A percentile compares a stretch with the other conserved stretches of the same genome.
These are phyloP conservation scores for Hyposmocoma kahamanoa DNA, from an alignment of 1,140 invertebrate genomes.

Conservation along the genomic window DNA sequence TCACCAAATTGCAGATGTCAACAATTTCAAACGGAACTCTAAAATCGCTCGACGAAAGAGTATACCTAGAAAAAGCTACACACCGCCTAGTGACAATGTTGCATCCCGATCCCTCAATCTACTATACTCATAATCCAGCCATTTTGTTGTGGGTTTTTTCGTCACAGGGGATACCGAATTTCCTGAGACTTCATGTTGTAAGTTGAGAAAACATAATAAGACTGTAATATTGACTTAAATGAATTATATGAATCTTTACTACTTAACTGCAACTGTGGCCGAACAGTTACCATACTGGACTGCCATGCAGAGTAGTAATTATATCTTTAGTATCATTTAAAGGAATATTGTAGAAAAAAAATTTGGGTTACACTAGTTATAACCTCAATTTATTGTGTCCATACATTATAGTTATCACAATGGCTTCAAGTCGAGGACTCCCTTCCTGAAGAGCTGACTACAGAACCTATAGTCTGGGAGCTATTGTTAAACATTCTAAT, in stretches of 20 bases:
- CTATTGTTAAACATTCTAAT: conserved; percentile 46
- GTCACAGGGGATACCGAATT: conserved; percentile 39
- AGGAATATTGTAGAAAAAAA: no score
- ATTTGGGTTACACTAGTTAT: no score
- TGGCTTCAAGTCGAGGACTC: conserved; percentile 50
- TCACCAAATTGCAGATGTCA: conserved; percentile 62
- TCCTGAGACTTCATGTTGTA: conserved; percentile 41
- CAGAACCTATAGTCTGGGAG: conserved; percentile 42
- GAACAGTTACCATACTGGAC: no score
- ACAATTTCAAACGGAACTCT: conserved; percentile 45
- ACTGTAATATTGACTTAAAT: no score
- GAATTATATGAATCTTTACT: no score
- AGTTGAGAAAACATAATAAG: no score
- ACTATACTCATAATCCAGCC: conserved; percentile 56
- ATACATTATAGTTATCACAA: conserved; percentile 40
- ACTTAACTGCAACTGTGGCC: no score
- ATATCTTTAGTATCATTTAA: no score
- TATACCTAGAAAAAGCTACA: conserved; percentile 50
- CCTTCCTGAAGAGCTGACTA: conserved; percentile 45
- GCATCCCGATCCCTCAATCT: conserved; percentile 34
- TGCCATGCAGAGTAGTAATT: no score
- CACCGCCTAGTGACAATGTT: conserved; percentile 37
- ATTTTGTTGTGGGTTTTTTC: conserved; percentile 53
- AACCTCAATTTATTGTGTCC: no score
- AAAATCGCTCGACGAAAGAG: conserved; percentile 39